phyloP scores from a whole-genome alignment of 1,140 invertebrate species.

The Monomorium pharaonis region DNA sequence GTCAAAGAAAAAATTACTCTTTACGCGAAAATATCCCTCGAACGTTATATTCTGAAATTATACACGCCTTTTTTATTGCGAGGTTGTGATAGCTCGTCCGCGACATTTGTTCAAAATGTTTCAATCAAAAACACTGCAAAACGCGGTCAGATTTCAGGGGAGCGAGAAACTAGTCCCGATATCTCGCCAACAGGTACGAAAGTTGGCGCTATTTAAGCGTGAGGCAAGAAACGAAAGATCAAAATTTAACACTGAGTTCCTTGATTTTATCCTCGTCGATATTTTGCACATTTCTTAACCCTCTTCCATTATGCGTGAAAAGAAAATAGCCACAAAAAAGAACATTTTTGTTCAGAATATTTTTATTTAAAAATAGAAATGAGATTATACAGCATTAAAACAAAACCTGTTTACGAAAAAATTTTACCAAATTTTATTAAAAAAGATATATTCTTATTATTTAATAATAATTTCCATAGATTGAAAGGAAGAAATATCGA shows the following conservation, averaged over 20 bases:
- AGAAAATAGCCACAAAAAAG: background rate
- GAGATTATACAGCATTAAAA: no score
- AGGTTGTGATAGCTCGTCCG: background rate
- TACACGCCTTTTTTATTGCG: background rate
- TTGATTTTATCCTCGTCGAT: background rate
- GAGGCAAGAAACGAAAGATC: background rate
- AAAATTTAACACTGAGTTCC: background rate
- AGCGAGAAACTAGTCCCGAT: background rate
- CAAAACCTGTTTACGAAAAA: no score
- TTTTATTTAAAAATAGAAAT: no score
- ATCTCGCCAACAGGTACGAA: background rate
- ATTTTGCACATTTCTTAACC: background rate
- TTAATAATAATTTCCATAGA: no score
- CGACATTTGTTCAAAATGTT: constrained; percentile 48
- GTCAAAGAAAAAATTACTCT: background rate
- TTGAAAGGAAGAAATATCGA: no score
- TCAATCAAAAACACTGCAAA: constrained; percentile 2
- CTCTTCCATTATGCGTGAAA: background rate
- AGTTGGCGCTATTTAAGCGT: background rate
- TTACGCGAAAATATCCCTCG: background rate
- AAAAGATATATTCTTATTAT: no score
- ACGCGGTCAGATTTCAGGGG: background rate
- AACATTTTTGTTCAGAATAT: no score
- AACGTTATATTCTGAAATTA: background rate
- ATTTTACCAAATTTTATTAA: no score